These are phyloP conservation scores for Achlya flavicornis DNA, from an alignment of 2,888 invertebrate species.

Conservation along the genomic window DNA sequence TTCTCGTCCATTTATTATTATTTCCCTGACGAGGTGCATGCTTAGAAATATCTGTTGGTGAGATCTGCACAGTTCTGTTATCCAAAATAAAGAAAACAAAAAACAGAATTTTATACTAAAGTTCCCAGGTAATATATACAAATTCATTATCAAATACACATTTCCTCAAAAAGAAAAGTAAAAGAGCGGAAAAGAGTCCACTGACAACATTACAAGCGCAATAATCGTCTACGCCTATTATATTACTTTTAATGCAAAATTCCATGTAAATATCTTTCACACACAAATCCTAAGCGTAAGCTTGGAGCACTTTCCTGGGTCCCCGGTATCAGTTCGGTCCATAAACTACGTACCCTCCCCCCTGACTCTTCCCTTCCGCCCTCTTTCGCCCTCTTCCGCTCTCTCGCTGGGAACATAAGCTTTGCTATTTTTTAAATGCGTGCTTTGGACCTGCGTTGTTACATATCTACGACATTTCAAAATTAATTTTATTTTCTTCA, in stretches of 20 bases:
- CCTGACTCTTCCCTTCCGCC: constrained; percentile 27
- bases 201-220: constrained; percentile 3
- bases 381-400: constrained; percentile 58
- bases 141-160: background rate
- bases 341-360: constrained; percentile 68
- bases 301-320: constrained; percentile 75
- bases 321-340: constrained; percentile 79
- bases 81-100: no score
- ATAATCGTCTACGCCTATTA: constrained; percentile 6
- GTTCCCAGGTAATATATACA: no score
- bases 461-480: constrained; percentile 63
- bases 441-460: constrained; percentile 66
- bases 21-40: no score
- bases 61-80: no score
- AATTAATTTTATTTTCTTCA: constrained; percentile 68
- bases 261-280: constrained; percentile 72
- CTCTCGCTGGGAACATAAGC: constrained; percentile 70
- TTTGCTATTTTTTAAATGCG: constrained; percentile 79
- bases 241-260: constrained; percentile 33
- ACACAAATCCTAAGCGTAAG: constrained; percentile 78
- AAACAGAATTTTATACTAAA: no score
- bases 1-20: no score
- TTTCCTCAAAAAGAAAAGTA: background rate
- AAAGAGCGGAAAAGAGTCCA: background rate
- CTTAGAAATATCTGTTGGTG: no score